phyloP scores from a whole-genome alignment of 2,113 vertebrate species.

The Nycticebus coucang region DNA sequence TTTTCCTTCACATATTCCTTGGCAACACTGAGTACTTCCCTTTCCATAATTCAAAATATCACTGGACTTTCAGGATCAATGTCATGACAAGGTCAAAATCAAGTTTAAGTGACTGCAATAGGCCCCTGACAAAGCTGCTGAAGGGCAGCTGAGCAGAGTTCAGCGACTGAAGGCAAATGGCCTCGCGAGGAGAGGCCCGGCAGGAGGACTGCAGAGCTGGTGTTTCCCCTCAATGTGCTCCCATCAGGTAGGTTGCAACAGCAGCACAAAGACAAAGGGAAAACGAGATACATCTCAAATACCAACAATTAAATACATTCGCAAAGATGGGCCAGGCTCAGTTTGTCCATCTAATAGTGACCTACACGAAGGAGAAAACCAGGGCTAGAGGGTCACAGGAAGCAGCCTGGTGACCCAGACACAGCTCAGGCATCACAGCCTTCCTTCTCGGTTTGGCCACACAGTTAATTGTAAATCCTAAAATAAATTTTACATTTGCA shows the following conservation, averaged over 20 bases:
- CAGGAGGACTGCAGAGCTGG: background rate
- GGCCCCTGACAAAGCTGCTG: background rate
- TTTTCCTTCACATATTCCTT: too few species aligned
- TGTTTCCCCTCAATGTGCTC: background rate
- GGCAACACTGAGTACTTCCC: background rate
- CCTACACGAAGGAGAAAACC: background rate
- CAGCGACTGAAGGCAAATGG: background rate
- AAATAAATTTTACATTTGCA: background rate
- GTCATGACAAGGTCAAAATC: conserved; percentile 30
- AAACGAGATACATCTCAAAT: background rate
- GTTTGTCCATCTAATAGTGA: background rate
- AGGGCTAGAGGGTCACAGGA: background rate
- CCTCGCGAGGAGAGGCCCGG: background rate
- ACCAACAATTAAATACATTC: background rate
- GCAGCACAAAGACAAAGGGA: background rate
- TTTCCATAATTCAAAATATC: background rate
- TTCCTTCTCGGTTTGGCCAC: background rate
- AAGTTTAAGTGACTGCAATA: background rate
- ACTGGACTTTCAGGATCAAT: background rate
- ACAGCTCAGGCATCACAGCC: background rate
- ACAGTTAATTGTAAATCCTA: background rate
- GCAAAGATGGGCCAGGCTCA: background rate
- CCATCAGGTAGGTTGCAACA: background rate
- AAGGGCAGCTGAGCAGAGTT: background rate
- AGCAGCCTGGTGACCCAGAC: background rate